Conservation (phyloP, 2,888 invertebrate species). For the Ornithoptera priamus region DNA sequence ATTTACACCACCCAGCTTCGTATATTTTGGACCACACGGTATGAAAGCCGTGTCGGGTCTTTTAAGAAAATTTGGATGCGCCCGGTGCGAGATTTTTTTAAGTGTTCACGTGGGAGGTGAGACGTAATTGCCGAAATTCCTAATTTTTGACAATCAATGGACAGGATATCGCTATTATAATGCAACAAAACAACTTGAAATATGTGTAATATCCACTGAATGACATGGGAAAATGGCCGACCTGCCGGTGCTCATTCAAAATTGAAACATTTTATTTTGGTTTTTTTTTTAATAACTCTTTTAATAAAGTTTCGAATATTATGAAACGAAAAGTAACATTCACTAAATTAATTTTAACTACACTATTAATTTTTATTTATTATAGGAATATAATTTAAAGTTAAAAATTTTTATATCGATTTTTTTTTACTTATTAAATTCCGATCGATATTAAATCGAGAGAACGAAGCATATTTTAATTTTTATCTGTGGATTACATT, state of each 20-base stretch:
- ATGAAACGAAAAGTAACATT: background rate
- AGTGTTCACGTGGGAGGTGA: constrained; percentile 74
- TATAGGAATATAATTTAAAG: no score
- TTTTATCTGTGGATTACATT: no score
- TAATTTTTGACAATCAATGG: constrained; percentile 79
- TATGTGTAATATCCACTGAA: constrained; percentile 29
- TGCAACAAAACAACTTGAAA: constrained; percentile 31
- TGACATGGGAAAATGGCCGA: constrained; percentile 27
- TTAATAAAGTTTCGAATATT: background rate
- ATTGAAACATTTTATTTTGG: background rate
- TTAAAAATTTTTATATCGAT: no score
- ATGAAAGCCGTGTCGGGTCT: constrained; percentile 62
- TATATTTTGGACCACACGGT: constrained; percentile 35
- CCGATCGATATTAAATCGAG: no score
- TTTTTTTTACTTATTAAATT: no score
- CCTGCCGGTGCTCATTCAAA: constrained; percentile 13
- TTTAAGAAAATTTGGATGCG: constrained; percentile 73
- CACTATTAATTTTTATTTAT: background rate
- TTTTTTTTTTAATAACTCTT: background rate
- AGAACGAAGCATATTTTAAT: no score
- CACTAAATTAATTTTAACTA: background rate
- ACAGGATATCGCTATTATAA: constrained; percentile 77
- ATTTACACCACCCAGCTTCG: constrained; percentile 25
- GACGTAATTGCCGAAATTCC: constrained; percentile 78
- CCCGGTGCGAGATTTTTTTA: constrained; percentile 71